Evolutionary conservation across 2,888 invertebrate genomes (phyloP), one percentile per base, ranked within the genome.

Genomic region (Nematopogon swammerdamellus): DNA sequence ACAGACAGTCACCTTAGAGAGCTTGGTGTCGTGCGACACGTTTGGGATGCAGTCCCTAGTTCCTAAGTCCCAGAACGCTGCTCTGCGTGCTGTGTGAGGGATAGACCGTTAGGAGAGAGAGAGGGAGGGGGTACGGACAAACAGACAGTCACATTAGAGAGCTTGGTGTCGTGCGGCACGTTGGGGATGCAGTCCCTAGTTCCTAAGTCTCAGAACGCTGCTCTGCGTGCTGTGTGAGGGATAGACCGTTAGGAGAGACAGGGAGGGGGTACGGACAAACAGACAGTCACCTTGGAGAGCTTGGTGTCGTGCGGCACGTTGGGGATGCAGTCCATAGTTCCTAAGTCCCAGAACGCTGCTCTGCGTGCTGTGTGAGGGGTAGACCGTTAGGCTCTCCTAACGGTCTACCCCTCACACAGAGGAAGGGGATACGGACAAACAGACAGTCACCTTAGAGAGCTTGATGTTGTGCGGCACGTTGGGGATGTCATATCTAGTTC

Each of bases 401-500:
- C n/a, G n/a, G n/a, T n/a, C n/a, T n/a, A n/a, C n/a, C n/a, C n/a
- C n/a, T n/a, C 11, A 36, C 36, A 14, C 36, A 14, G 11, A 36
- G 6, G 36, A 20, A 29, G 47, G 46, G 29, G 81, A 66, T 89
- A 25, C 14, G 11, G 36, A 36, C 36, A 36, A 6, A 25, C 8
- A 36, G 36, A 14, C 36, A 36, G 14, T 36, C 6, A 92, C 91
- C 80, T 95, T 97, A 14, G 95, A 95, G 25, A 97, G 72, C 71
- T 97, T 97, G 0, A 97, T 97, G 64, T 97, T 97, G 0, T 92
- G 88, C 0, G 97, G 97, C 1, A 97, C 96, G 63, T 97, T 96
- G 0, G 97, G 97, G 59, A 97, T 97, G 68, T n/a, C n/a, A n/a
- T n/a, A n/a, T n/a, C n/a, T 95, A 93, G 55, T 95, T 95, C 14